Evolutionary conservation across 1,140 invertebrate genomes (phyloP).

Genomic region (Leptestheria dahalacensis): DNA sequence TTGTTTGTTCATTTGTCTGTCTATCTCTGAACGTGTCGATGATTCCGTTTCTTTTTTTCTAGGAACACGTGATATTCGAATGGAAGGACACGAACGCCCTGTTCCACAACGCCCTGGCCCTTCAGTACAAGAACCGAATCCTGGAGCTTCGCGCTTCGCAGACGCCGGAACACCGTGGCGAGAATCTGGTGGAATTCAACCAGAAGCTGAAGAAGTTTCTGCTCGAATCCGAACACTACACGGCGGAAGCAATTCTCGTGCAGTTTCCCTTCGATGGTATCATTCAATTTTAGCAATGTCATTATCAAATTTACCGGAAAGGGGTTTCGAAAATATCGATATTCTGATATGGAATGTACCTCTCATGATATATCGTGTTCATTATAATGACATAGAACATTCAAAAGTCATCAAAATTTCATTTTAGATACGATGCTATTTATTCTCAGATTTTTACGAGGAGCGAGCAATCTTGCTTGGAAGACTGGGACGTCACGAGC

Average conservation of each 20-base stretch:
- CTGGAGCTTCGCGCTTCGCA: constrained; percentile 20
- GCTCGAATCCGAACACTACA: constrained; percentile 64
- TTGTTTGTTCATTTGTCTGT: too few species aligned
- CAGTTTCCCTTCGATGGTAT: constrained; percentile 51
- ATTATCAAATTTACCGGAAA: too few species aligned
- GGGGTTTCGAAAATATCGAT: background rate
- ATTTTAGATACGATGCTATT: constrained; percentile 13
- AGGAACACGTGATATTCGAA: constrained; percentile 76
- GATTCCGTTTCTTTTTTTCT: constrained; percentile 7
- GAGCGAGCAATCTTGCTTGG: constrained; percentile 86
- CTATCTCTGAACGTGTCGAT: too few species aligned
- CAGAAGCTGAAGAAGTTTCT: constrained; percentile 63
- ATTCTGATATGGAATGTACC: constrained; percentile 8
- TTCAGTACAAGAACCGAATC: constrained; percentile 60
- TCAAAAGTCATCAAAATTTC: constrained; percentile 5
- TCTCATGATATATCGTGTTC: background rate
- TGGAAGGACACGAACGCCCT: constrained; percentile 74
- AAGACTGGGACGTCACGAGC: constrained; percentile 69
- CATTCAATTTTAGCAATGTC: too few species aligned
- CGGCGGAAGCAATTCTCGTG: constrained; percentile 69
- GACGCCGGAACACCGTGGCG: too few species aligned
- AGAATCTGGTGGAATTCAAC: constrained; percentile 39
- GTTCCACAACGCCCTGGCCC: constrained; percentile 81
- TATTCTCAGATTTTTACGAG: constrained; percentile 51
- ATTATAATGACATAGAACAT: too few species aligned